Evolutionary conservation across 2,797 vertebrate species (phyloP), one percentile per base, ranked within the genome.

Genomic region (Macrochelys suwanniensis): DNA sequence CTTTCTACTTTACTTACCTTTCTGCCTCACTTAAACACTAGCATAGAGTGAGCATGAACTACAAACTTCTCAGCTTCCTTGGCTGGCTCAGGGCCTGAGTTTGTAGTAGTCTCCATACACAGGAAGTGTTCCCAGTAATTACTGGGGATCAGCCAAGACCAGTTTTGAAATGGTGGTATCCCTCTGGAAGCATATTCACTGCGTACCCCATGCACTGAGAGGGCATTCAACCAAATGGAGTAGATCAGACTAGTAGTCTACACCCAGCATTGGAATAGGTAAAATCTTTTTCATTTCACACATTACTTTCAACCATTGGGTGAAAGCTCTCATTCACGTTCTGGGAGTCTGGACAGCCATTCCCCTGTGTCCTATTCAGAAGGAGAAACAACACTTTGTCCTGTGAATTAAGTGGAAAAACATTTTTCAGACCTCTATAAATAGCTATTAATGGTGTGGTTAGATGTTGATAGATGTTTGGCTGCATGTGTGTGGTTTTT

Each of bases 331-430:
- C 89, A 59, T 8, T 83, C 5, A 8, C 87, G 90, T 77, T 1
- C 33, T 54, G 8, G n/a, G 8, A 23, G 10, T 74, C 23, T 23
- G 42, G 10, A 5, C 5, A 83, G 49, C 17, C 11, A 45, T 49
- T 5, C 9, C 1, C 28, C 1, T 33, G 2, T 0, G 5, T 80
- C 15, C 0, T 8, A 8, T 50, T 86, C 31, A 57, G 6, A 28
- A 54, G n/a, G 5, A 85, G 81, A 96, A 94, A 71, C 23, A 82
- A 5, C 5, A 12, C 1, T 15, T 11, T 1, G 17, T 87, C 8
- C 10, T 23, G 56, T 84, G 89, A 80, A 51, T 89, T 5, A 49
- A 89, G 42, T 11, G 80, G 37, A 56, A 81, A 17, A 0, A 0
- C 1, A 17, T 45, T 90, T 90, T 68, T 5, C 3, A 65, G 9